Conservation (phyloP, 2,797 vertebrate species). For the Acanthurus tractus region DNA sequence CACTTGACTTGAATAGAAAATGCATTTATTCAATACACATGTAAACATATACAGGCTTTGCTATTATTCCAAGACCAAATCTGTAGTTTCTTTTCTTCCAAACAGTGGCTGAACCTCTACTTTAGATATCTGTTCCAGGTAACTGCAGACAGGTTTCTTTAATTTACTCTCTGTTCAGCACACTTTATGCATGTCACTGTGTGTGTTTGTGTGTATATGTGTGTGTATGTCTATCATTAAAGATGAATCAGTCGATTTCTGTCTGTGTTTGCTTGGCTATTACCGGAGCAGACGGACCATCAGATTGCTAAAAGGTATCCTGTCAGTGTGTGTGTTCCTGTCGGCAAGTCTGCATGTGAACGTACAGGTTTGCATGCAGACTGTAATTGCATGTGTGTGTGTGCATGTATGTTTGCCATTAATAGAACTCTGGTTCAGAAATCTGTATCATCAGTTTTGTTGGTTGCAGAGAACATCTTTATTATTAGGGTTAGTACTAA, state of each 20-base stretch:
- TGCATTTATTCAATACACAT: not conserved
- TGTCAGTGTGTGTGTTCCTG: slow-evolving; percentile 23
- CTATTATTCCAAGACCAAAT: too few relatives aligned
- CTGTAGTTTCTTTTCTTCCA: too few relatives aligned
- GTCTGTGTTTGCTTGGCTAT: slow-evolving; percentile 54
- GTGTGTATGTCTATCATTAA: slow-evolving; percentile 30
- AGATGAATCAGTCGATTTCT: slow-evolving; percentile 45
- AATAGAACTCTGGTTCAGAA: slow-evolving; percentile 10
- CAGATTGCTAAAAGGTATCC: slow-evolving; percentile 53
- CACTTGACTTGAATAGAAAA: not conserved
- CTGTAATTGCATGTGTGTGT: slow-evolving; percentile 17
- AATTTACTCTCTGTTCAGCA: too few relatives aligned
- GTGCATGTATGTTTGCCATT: slow-evolving; percentile 17
- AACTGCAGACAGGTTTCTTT: too few relatives aligned
- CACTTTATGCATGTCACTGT: not conserved
- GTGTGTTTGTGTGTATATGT: not conserved
- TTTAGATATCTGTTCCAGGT: too few relatives aligned
- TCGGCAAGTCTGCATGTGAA: not conserved
- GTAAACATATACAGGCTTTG: too few relatives aligned
- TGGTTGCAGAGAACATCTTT: not conserved
- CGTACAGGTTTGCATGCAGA: not conserved
- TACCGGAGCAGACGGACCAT: slow-evolving; percentile 76
- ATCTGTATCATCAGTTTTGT: not conserved
- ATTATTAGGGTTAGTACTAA: not conserved
- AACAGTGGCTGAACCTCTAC: too few relatives aligned